These are phyloP conservation scores for Columbina picui DNA, from an alignment of 2,113 vertebrate species.

Conservation along the genomic window DNA sequence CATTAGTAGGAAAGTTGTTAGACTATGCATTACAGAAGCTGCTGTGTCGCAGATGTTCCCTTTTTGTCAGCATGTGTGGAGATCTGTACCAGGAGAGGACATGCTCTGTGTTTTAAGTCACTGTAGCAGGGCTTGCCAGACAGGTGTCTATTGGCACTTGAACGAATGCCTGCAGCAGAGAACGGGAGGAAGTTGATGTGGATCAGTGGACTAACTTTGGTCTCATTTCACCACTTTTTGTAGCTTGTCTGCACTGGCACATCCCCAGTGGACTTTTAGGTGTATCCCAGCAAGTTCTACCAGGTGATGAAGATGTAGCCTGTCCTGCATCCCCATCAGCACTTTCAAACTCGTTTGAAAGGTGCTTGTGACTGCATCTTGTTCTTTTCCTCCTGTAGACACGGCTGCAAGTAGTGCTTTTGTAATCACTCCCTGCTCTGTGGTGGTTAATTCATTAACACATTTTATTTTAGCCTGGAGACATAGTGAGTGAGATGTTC, in stretches of 20 bases:
- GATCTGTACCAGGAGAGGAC: background rate
- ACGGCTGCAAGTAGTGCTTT: background rate
- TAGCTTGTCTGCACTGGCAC: background rate
- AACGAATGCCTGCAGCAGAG: background rate
- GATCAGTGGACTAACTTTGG: background rate
- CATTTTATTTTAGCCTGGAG: constrained; percentile 30
- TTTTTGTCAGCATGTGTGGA: background rate
- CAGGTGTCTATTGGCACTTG: background rate
- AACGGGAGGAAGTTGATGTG: background rate
- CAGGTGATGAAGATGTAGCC: background rate
- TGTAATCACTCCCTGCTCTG: background rate
- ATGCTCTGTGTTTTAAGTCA: background rate
- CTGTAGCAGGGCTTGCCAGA: background rate
- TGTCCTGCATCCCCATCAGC: background rate
- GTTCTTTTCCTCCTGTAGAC: background rate
- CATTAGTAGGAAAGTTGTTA: background rate
- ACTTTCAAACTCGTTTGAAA: background rate
- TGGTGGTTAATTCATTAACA: background rate
- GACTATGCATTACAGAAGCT: background rate
- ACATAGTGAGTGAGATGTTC: background rate
- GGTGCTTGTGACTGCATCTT: background rate
- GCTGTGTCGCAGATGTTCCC: background rate
- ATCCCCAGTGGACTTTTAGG: background rate
- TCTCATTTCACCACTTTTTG: background rate
- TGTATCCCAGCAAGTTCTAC: background rate